phyloP scores from a whole-genome alignment of 2,797 vertebrate species.

The Hyperoplus lanceolatus region DNA sequence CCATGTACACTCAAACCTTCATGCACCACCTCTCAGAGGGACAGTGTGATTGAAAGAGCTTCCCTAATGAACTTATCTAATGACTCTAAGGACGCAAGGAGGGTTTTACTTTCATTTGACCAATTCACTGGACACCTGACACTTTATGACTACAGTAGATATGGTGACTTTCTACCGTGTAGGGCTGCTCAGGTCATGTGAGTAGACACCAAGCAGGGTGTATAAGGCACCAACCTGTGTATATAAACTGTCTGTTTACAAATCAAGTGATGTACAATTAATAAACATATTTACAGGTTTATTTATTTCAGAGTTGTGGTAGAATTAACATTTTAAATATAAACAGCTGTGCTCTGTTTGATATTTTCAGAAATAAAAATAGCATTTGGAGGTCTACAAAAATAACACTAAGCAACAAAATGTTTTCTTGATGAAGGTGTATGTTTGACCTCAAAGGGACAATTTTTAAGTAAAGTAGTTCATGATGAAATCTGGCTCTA shows the following conservation, averaged over 20 bases:
- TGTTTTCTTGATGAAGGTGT: conserved; percentile 39
- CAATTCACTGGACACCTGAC: conserved; percentile 66
- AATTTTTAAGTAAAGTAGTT: conserved; percentile 24
- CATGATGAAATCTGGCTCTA: conserved; percentile 51
- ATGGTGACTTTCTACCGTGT: conserved; percentile 20
- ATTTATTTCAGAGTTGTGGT: conserved; percentile 10
- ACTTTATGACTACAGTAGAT: conserved; percentile 39
- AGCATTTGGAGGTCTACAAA: conserved; percentile 39
- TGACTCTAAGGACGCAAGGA: conserved; percentile 37
- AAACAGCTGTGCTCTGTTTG: conserved; percentile 46
- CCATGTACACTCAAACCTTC: not conserved
- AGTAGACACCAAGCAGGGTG: conserved; percentile 23
- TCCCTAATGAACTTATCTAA: conserved; percentile 43
- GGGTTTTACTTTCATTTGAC: conserved; percentile 71
- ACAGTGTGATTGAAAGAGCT: conserved; percentile 31
- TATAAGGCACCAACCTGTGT: conserved; percentile 7
- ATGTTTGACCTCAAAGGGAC: conserved; percentile 40
- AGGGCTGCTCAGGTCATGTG: conserved; percentile 37
- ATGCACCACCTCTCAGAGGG: conserved; percentile 8
- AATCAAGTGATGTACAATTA: not conserved
- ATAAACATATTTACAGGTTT: conserved; percentile 4
- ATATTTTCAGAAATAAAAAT: conserved; percentile 46
- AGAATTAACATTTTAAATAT: conserved; percentile 43
- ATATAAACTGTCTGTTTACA: conserved; percentile 18
- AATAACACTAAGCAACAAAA: conserved; percentile 38